A percentile compares a stretch with the other conserved stretches of the same genome.
Conservation (phyloP, 2,797 vertebrate genomes). For the Takifugu rubripes region DNA sequence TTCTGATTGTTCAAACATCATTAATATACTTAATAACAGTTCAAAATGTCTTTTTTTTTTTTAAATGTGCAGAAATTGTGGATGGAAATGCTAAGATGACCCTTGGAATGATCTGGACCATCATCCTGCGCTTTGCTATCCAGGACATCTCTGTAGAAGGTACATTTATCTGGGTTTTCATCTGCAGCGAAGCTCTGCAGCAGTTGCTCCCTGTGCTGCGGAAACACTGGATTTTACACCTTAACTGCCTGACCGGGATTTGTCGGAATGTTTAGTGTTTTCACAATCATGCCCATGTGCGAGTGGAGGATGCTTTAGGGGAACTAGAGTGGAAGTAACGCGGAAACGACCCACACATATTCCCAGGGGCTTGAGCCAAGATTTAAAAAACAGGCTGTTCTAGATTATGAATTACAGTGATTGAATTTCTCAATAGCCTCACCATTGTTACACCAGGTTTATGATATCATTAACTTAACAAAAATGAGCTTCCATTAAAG, state of each 20-base stretch:
- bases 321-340: conserved; percentile 27
- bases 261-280: background rate
- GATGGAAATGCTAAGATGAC: conserved; percentile 91
- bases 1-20: background rate
- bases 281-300: conserved; percentile 2
- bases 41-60: background rate
- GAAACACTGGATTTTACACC: background rate
- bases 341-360: background rate
- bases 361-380: background rate
- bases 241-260: background rate
- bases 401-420: no score
- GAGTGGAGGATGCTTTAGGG: conserved; percentile 9
- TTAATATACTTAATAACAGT: background rate
- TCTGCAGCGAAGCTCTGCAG: background rate
- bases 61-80: conserved; percentile 83
- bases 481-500: no score
- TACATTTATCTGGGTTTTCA: conserved; percentile 27
- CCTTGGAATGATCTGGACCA: conserved; percentile 90
- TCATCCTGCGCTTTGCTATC: conserved; percentile 93
- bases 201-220: background rate
- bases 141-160: conserved; percentile 97
- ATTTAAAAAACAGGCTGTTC: no score
- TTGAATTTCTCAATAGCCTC: no score
- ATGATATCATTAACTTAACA: no score
- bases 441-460: no score